Conservation (phyloP, 2,797 vertebrate genomes). For the Eulemur mongoz region DNA sequence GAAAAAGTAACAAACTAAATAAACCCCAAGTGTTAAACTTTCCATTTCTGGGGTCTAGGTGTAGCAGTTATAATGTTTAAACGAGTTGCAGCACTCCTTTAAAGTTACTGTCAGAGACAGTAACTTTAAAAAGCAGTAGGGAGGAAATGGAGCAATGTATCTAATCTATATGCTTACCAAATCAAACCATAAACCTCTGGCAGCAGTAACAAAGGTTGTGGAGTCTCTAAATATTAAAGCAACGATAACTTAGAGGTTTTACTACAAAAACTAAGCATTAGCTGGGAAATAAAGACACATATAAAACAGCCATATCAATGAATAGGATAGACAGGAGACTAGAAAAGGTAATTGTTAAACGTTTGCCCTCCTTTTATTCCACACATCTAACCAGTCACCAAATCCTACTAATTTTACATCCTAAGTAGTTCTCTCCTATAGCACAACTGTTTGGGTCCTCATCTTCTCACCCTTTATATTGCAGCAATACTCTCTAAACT, state of each 20-base stretch:
- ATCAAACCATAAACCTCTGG: background rate
- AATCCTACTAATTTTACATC: background rate
- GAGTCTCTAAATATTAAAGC: background rate
- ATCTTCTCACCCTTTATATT: background rate
- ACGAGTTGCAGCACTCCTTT: background rate
- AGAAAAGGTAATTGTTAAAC: background rate
- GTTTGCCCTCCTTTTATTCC: background rate
- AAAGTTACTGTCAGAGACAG: background rate
- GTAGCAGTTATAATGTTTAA: constrained; percentile 11
- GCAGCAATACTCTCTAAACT: background rate
- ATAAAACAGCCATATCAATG: background rate
- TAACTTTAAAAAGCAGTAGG: constrained; percentile 1
- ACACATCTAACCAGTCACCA: background rate
- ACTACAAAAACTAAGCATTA: constrained; percentile 4
- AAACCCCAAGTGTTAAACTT: background rate
- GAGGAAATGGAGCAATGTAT: background rate
- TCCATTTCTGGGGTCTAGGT: background rate
- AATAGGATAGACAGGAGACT: background rate
- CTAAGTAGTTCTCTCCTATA: background rate
- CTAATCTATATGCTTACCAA: background rate
- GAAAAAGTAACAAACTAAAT: constrained; percentile 32
- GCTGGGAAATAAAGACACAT: background rate
- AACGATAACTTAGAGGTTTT: constrained; percentile 21
- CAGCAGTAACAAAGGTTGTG: background rate
- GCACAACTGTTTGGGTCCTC: background rate